These are phyloP conservation scores for Podiceps cristatus DNA, from an alignment of 2,113 vertebrate species.

Conservation along the genomic window DNA sequence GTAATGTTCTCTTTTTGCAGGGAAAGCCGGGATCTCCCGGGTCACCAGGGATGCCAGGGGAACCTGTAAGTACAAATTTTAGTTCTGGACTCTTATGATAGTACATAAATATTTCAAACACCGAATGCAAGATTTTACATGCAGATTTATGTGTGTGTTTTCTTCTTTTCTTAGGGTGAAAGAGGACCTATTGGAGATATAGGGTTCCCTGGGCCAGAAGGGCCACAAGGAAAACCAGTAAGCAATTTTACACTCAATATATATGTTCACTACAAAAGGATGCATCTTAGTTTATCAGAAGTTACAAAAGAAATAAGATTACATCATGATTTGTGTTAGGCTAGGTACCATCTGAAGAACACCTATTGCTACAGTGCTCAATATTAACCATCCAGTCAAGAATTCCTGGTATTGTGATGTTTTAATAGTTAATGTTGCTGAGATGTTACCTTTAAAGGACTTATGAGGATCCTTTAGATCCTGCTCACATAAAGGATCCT, in stretches of 20 bases:
- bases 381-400: not conserved
- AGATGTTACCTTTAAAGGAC: not conserved
- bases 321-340: not conserved
- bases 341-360: not conserved
- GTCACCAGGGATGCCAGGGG: conserved; percentile 88
- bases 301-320: not conserved
- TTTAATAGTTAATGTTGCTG: not conserved
- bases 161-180: conserved; percentile 82
- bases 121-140: not conserved
- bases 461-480: not conserved
- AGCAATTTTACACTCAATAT: conserved; percentile 58
- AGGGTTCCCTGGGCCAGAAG: conserved; percentile 95
- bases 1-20: conserved; percentile 76
- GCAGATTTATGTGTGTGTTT: not conserved
- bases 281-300: not conserved
- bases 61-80: conserved; percentile 85
- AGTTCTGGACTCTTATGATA: not conserved
- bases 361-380: not conserved
- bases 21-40: conserved; percentile 89
- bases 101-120: not conserved
- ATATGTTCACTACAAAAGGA: not conserved
- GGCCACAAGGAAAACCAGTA: conserved; percentile 89
- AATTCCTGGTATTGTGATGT: not conserved
- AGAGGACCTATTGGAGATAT: conserved; percentile 93
- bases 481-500: not conserved